A percentile compares a stretch with the other conserved stretches of the same genome.
These are phyloP conservation scores for Leucania comma DNA, from an alignment of 2,888 invertebrate genomes.

Conservation along the genomic window DNA sequence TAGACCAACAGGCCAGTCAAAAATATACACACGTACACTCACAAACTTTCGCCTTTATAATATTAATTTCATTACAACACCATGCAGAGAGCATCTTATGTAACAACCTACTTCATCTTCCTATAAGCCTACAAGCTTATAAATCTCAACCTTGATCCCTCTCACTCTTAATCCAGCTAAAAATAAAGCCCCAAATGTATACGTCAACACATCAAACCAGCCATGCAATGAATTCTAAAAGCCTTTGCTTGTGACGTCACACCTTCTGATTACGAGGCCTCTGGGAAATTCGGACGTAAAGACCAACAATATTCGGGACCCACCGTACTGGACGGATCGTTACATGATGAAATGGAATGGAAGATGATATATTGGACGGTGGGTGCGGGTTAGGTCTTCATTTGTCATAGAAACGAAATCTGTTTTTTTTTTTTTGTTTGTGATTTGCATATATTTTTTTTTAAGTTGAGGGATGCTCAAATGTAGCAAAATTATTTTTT, in stretches of 20 bases:
- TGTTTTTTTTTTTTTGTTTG: slow-evolving; percentile 1
- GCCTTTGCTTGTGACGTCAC: slow-evolving; percentile 46
- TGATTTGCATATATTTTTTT: not conserved
- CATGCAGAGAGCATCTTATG: not conserved
- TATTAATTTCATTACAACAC: too few species aligned
- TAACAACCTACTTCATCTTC: slow-evolving; percentile 4
- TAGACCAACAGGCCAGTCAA: too few species aligned
- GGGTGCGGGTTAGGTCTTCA: slow-evolving; percentile 13
- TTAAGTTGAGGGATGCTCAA: not conserved
- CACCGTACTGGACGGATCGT: slow-evolving; percentile 42
- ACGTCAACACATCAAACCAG: slow-evolving; percentile 37
- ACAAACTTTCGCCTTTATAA: too few species aligned
- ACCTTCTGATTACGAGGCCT: slow-evolving; percentile 65
- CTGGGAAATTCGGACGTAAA: slow-evolving; percentile 68
- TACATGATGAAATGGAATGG: slow-evolving; percentile 46
- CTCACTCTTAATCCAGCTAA: slow-evolving; percentile 13
- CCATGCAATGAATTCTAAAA: slow-evolving; percentile 54
- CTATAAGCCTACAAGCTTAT: not conserved
- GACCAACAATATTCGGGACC: slow-evolving; percentile 41
- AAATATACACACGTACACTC: too few species aligned
- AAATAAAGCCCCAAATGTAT: slow-evolving; percentile 24
- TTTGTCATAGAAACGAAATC: slow-evolving; percentile 15
- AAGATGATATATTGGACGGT: slow-evolving; percentile 53
- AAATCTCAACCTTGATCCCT: slow-evolving; percentile 1
- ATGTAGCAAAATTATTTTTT: too few species aligned